phyloP scores from a whole-genome alignment of 2,888 invertebrate species.

The Macrophya alboannulata region DNA sequence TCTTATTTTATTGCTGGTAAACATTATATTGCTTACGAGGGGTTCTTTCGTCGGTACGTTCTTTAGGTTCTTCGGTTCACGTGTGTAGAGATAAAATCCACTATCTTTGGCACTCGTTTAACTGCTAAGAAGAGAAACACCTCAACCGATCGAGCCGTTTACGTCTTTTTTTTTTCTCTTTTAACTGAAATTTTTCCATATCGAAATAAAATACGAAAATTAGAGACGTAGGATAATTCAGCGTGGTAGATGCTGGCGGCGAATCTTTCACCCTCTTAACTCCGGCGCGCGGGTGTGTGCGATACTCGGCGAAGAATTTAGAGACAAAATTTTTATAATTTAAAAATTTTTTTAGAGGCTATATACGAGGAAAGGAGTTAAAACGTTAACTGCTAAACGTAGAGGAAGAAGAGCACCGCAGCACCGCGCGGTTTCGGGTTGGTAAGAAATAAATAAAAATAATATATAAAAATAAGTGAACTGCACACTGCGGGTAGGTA shows the following conservation, averaged over 20 bases:
- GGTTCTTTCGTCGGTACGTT: background rate
- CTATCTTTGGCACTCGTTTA: background rate
- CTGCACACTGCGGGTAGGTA: background rate
- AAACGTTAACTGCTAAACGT: conserved; percentile 50
- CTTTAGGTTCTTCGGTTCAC: background rate
- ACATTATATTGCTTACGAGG: conserved; percentile 31
- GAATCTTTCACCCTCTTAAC: too few relatives aligned
- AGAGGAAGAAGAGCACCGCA: background rate
- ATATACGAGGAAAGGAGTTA: background rate
- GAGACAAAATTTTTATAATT: conserved; percentile 9
- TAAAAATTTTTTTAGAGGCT: conserved; percentile 27
- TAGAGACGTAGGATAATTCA: too few relatives aligned
- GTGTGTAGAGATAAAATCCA: background rate
- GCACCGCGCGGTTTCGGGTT: background rate
- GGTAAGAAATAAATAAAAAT: conserved; percentile 32
- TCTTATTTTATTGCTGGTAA: conserved; percentile 46
- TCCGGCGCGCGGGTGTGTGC: too few relatives aligned
- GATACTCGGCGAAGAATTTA: too few relatives aligned
- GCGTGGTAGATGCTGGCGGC: too few relatives aligned
- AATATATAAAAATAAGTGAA: background rate
- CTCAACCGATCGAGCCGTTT: background rate
- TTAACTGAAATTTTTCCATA: too few relatives aligned
- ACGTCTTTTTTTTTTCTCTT: background rate
- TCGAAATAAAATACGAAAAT: too few relatives aligned
- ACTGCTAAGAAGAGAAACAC: background rate